Base-by-base conservation (phyloP, 2,113 vertebrate species). In the Cranoglanis bouderius region DNA sequence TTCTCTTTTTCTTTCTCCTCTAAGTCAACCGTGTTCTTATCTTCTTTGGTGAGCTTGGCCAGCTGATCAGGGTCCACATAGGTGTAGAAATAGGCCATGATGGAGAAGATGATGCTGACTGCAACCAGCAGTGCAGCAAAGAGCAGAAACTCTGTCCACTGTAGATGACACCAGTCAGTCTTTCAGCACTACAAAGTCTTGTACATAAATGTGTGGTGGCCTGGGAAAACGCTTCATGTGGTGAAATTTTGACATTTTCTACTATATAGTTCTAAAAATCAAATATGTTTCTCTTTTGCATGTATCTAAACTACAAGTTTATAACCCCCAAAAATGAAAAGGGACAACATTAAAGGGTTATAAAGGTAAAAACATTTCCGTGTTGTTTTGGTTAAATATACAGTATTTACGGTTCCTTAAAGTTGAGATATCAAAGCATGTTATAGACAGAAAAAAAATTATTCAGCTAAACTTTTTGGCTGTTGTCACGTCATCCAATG, bases 81-180 rank as follows among this genome's bases (percentile, higher is more conserved):
- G 53, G 96, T 94, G 93, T 99, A 99, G 95, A 97, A 98, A 92
- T 96, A 93, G 84, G 96, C 96, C 98, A 99, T 99, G 95, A 99
- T 92, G 93, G 98, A 99, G 95, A 99, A 99, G 93, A 98, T 94
- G 93, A 98, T 38, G 94, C 94, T 97, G 92, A 99, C 97, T 3
- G 92, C 95, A 88, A 99, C 83, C 92, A 99, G 95, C 74, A 99
- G 95, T 55, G 92, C 92, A 83, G 96, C 97, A 87, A 99, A 99
- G 89, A 99, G 96, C 93, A 97, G 61, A 91, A 99, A 99, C 95
- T 99, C 98, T 16, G 93, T 96, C 98, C 98, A 99, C 98, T 99
- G 95, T n/a, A 35, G 38, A 86, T 53, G n/a, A 77, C 14, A 88
- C 13, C 10, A 84, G 55, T 59, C 21, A 65, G 49, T n/a, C 57